Evolutionary conservation across 1,140 invertebrate genomes (phyloP), one percentile per base, ranked within the genome.

Genomic region (Nasonia giraulti): DNA sequence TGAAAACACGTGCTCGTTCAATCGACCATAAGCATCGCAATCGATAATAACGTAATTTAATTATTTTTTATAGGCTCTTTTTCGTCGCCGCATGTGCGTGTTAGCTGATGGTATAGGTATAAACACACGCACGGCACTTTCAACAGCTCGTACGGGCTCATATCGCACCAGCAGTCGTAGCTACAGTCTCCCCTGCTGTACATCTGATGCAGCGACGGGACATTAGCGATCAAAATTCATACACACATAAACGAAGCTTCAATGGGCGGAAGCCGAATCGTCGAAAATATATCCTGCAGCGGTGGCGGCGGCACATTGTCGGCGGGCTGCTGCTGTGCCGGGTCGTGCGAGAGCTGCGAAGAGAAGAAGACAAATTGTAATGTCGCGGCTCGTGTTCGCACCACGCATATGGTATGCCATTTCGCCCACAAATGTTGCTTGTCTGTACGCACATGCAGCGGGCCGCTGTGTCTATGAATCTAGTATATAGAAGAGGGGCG

Each of bases 331-430:
- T 17, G 68, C 55, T 31, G 2, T 8, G 31, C 27, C 27, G 27
- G 27, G 27, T 27, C 27, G 0, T 27, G 10, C 40, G n/a, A 17
- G 55, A 20, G 12, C 0, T 27, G 27, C n/a, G 47, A 2, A 33
- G 20, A 40, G 69, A 85, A 77, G 68, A 81, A 85, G 79, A 85
- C 79, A 76, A 85, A 85, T 85, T 79, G 55, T 44, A 50, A 77
- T 77, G 79, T 81, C 33, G 69, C n/a, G 44, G 76, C 78, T 27
- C 83, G 69, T 66, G 83, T 80, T 47, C 50, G 23, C 40, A 27
- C 33, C 78, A n/a, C 83, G 78, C 83, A 84, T 84, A 84, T 84
- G 83, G 77, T 17, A 66, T 33, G n/a, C 31, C 33, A 33, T 77
- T 66, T 76, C 8, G 74, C 23, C 82, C 82, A 40, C 76, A 79